Percentiles rank a stretch among this genome's conserved stretches.
Evolutionary conservation across 1,140 invertebrate genomes (phyloP).

Genomic region (Drosophila athabasca): DNA sequence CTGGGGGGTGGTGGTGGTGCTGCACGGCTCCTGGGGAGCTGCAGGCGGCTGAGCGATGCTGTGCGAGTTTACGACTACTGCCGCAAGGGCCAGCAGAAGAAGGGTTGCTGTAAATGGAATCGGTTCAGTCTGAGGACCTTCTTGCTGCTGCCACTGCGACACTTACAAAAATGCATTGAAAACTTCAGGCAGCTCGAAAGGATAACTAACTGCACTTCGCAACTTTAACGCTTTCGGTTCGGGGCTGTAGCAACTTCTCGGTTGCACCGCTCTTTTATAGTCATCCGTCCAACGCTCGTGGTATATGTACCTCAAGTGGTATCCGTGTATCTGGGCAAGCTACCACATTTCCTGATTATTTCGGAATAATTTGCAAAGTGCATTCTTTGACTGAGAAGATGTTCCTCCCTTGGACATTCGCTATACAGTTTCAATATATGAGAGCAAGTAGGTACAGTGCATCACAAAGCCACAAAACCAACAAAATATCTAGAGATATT

Average conservation of each 20-base stretch:
- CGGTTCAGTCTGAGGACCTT: neutral
- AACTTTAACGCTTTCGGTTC: conserved; percentile 54
- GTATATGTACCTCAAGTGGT: neutral
- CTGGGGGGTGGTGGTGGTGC: conserved; percentile 9
- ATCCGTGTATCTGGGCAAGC: neutral
- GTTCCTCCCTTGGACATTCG: neutral
- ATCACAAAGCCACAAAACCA: no score
- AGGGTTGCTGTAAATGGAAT: conserved; percentile 39
- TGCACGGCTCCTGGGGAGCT: conserved; percentile 19
- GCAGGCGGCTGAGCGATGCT: conserved; percentile 14
- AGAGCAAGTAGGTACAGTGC: no score
- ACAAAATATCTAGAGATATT: no score
- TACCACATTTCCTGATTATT: conserved; percentile 23
- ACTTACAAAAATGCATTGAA: conserved; percentile 66
- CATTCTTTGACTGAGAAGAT: neutral
- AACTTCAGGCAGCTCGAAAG: conserved; percentile 27
- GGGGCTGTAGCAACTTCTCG: conserved; percentile 24
- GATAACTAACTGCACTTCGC: conserved; percentile 50
- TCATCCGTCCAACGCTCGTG: no score
- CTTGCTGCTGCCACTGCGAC: neutral
- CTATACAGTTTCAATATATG: no score
- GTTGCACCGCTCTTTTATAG: conserved; percentile 53
- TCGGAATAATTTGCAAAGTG: conserved; percentile 39
- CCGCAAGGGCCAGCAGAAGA: conserved; percentile 48
- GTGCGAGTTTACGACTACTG: conserved; percentile 21